Conservation (phyloP, 2,797 vertebrate species). For the Pristis pectinata region DNA sequence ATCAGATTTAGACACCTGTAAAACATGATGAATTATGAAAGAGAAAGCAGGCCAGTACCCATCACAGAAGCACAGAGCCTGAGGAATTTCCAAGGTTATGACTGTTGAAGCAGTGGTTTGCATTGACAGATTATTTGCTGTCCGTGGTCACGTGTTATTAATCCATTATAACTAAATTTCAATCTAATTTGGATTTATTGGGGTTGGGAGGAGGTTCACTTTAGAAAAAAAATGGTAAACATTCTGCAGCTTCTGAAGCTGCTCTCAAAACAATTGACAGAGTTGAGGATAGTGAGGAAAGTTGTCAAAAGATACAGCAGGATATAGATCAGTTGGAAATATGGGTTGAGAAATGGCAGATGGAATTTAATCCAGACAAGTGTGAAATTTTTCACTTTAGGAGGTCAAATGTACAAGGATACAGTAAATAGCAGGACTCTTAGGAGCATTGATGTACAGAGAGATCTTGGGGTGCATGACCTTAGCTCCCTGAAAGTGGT, state of each 20-base stretch:
- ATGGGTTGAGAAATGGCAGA: no score
- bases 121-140: neutral
- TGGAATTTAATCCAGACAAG: no score
- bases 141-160: neutral
- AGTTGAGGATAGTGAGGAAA: no score
- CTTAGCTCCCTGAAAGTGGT: no score
- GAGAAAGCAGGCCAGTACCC: neutral
- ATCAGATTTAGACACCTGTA: neutral
- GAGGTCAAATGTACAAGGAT: no score
- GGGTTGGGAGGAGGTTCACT: neutral
- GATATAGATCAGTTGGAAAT: no score
- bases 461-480: no score
- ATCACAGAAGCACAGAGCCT: neutral
- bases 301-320: no score
- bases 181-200: neutral
- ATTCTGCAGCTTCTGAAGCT: neutral
- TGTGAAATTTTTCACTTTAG: no score
- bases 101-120: neutral
- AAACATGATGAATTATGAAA: neutral
- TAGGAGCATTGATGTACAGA: no score
- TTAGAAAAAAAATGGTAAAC: neutral
- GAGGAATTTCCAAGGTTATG: neutral
- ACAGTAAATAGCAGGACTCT: no score
- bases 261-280: neutral
- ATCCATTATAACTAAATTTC: neutral